phyloP scores from a whole-genome alignment of 1,140 invertebrate genomes.

The Danaus plexippus region DNA sequence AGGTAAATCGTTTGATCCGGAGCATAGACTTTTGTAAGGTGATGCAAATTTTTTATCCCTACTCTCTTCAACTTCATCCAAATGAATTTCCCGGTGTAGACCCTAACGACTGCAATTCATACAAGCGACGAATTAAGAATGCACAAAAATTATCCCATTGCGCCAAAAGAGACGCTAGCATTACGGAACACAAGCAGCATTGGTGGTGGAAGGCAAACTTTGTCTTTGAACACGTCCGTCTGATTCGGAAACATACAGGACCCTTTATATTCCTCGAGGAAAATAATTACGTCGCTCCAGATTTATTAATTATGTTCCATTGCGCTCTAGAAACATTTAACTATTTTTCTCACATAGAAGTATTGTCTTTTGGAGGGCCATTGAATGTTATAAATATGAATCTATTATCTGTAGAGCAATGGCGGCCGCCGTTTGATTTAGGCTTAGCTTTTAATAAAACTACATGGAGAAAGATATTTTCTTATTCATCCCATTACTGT shows the following conservation, averaged over 20 bases:
- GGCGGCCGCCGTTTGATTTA: slow-evolving; percentile 26
- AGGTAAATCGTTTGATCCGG: slow-evolving; percentile 89
- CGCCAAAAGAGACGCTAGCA: slow-evolving; percentile 93
- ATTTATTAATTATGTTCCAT: slow-evolving; percentile 30
- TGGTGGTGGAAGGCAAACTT: slow-evolving; percentile 94
- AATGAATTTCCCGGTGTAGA: slow-evolving; percentile 91
- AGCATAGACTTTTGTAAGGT: slow-evolving; percentile 88
- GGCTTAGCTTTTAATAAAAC: slow-evolving; percentile 91
- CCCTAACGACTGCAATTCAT: slow-evolving; percentile 90
- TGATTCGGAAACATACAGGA: slow-evolving; percentile 6
- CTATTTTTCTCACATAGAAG: slow-evolving; percentile 28
- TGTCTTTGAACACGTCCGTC: slow-evolving; percentile 18
- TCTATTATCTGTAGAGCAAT: slow-evolving; percentile 25
- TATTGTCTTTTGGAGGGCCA: slow-evolving; percentile 29
- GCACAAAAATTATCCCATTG: slow-evolving; percentile 71
- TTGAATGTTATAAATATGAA: slow-evolving; percentile 16
- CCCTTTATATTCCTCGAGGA: slow-evolving; percentile 27
- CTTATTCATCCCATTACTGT: slow-evolving; percentile 90
- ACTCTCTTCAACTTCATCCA: slow-evolving; percentile 93
- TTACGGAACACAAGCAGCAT: slow-evolving; percentile 97
- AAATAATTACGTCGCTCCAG: slow-evolving; percentile 27
- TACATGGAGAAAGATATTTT: slow-evolving; percentile 85
- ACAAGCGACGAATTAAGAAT: slow-evolving; percentile 79
- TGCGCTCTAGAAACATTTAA: slow-evolving; percentile 67
- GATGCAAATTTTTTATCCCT: slow-evolving; percentile 96